These are phyloP conservation scores for Centropus bengalensis DNA, from an alignment of 2,113 vertebrate species.

Conservation along the genomic window DNA sequence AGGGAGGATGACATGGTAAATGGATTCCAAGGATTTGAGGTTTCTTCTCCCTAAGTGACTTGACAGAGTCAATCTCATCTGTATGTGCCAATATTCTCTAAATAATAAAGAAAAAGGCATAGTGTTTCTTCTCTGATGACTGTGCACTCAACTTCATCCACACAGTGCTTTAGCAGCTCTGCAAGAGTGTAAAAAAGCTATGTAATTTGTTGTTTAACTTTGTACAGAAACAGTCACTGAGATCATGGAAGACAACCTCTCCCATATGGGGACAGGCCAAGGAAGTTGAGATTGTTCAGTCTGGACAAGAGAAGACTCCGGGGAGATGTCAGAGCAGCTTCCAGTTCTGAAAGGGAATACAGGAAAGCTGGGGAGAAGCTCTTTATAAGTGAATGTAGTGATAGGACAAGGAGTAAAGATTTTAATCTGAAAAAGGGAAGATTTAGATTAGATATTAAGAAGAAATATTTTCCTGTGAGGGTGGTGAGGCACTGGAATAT, in stretches of 20 bases:
- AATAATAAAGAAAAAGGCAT: conserved; percentile 4
- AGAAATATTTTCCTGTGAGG: no score
- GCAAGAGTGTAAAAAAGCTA: neutral
- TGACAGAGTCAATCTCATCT: neutral
- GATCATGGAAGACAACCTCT: neutral
- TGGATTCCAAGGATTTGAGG: neutral
- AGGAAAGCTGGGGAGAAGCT: no score
- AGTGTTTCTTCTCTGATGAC: conserved; percentile 12
- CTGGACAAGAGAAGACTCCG: no score
- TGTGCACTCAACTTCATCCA: conserved; percentile 16
- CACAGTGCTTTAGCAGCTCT: neutral
- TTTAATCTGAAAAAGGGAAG: no score
- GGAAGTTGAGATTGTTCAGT: no score
- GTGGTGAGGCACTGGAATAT: no score
- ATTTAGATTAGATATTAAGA: no score
- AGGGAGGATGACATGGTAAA: neutral
- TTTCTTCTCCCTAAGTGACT: neutral
- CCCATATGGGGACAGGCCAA: no score
- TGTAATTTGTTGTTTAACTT: conserved; percentile 27
- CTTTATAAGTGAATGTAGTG: no score
- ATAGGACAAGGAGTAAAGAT: no score
- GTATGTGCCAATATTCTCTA: neutral
- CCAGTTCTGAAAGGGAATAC: no score
- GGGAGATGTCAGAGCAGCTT: no score
- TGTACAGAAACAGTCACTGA: neutral